Conservation (phyloP, 2,797 vertebrate species). For the Craterocephalus amniculus region DNA sequence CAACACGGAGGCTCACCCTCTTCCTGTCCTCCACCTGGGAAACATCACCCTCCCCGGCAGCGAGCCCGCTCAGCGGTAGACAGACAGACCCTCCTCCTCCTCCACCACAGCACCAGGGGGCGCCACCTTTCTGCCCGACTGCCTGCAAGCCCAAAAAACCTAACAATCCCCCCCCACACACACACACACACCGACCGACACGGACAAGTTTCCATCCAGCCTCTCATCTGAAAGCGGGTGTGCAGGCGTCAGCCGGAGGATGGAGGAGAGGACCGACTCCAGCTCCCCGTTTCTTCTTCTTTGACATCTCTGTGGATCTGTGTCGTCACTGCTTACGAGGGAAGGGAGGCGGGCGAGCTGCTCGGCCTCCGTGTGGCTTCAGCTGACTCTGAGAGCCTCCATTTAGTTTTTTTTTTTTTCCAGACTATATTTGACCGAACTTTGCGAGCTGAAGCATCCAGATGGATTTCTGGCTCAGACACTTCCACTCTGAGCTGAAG, state of each 20-base stretch:
- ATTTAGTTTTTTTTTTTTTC: conserved; percentile 46
- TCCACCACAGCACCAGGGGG: conserved; percentile 46
- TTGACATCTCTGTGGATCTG: conserved; percentile 35
- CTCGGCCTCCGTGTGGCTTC: conserved; percentile 55
- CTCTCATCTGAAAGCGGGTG: conserved; percentile 48
- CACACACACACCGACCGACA: conserved; percentile 33
- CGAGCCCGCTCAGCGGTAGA: conserved; percentile 87
- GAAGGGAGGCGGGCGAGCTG: conserved; percentile 54
- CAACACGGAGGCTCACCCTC: conserved; percentile 97
- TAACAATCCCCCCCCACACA: background rate
- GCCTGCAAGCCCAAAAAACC: conserved; percentile 1
- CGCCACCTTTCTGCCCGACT: conserved; percentile 27
- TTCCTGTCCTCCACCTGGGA: conserved; percentile 93
- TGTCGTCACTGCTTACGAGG: conserved; percentile 42
- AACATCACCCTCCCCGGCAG: conserved; percentile 96
- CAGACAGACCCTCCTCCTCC: conserved; percentile 14
- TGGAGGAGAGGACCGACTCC: conserved; percentile 36
- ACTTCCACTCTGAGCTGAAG: conserved; percentile 44
- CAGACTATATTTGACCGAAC: conserved; percentile 68
- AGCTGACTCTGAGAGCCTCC: conserved; percentile 48
- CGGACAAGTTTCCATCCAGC: conserved; percentile 57
- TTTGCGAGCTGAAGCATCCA: conserved; percentile 18
- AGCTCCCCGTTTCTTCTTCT: conserved; percentile 41
- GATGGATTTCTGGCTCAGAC: conserved; percentile 3
- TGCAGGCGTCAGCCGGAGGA: conserved; percentile 46